These are phyloP conservation scores for Hyles lineata DNA, from an alignment of 2,888 invertebrate species.

Conservation along the genomic window DNA sequence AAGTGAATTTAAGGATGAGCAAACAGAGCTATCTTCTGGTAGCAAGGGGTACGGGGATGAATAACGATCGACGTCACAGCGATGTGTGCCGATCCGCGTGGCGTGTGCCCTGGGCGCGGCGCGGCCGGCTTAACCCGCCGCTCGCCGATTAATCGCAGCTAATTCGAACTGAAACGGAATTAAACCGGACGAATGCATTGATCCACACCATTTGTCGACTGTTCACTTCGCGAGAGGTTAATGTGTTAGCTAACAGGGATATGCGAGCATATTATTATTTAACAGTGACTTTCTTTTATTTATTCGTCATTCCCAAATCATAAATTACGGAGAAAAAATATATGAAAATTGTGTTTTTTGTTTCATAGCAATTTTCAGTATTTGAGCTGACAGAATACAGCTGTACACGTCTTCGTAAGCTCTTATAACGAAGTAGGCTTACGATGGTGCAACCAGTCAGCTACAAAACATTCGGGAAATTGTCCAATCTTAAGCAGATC, in stretches of 20 bases:
- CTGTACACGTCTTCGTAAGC: too few species aligned
- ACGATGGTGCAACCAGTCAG: too few species aligned
- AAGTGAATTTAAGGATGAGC: conserved; percentile 59
- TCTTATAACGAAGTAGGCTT: too few species aligned
- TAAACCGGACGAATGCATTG: conserved; percentile 83
- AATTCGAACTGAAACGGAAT: conserved; percentile 83
- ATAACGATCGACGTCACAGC: conserved; percentile 81
- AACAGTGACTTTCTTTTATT: background rate
- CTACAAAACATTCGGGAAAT: too few species aligned
- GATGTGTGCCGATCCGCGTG: conserved; percentile 78
- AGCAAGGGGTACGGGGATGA: conserved; percentile 74
- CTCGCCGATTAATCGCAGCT: conserved; percentile 81
- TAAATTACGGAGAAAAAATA: background rate
- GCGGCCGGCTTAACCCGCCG: conserved; percentile 74
- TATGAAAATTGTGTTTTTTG: too few species aligned
- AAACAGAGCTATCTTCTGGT: conserved; percentile 71
- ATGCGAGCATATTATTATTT: background rate
- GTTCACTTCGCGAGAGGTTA: conserved; percentile 14
- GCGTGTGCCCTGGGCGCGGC: conserved; percentile 48
- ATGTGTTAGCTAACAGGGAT: background rate
- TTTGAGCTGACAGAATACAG: too few species aligned
- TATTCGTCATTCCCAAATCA: background rate
- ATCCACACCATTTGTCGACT: conserved; percentile 80
- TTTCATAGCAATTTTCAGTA: too few species aligned
- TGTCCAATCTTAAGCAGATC: too few species aligned